Conservation (phyloP, 2,888 invertebrate species). For the Melanostoma scalare region DNA sequence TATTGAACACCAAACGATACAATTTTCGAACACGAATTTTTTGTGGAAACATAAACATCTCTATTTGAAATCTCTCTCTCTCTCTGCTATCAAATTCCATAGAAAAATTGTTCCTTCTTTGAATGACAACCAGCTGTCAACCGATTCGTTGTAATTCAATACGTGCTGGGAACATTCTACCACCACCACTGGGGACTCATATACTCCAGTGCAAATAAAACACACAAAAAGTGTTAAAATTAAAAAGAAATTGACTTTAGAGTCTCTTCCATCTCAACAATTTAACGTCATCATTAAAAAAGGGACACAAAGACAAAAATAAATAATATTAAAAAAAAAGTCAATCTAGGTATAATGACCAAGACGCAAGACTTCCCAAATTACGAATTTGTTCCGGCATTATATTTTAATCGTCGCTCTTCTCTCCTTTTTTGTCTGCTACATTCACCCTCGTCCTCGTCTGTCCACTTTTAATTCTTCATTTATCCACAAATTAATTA, state of each 20-base stretch:
- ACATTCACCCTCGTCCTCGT: too few species aligned
- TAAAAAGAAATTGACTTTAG: constrained; percentile 24
- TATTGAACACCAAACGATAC: too few species aligned
- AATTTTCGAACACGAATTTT: too few species aligned
- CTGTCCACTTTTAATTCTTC: constrained; percentile 66
- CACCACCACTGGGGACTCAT: background rate
- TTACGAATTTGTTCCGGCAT: constrained; percentile 53
- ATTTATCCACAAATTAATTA: constrained; percentile 71
- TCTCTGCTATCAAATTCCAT: constrained; percentile 2
- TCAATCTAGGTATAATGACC: constrained; percentile 34
- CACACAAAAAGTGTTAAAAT: constrained; percentile 14
- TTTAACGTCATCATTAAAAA: constrained; percentile 21
- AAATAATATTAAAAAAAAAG: background rate
- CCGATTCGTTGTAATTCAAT: constrained; percentile 20
- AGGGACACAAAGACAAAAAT: background rate
- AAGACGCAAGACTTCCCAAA: constrained; percentile 35
- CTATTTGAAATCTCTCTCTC: background rate
- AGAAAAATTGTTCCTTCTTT: background rate
- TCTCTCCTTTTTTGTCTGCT: constrained; percentile 13
- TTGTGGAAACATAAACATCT: background rate
- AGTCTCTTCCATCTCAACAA: constrained; percentile 7
- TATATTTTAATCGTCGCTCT: constrained; percentile 32
- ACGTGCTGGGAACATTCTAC: constrained; percentile 6
- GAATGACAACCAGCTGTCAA: constrained; percentile 29
- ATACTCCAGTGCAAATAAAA: background rate